Evolutionary conservation across 1,140 invertebrate species (phyloP), one percentile per base, ranked within the genome.

Genomic region (Scaptomyza hsui): DNA sequence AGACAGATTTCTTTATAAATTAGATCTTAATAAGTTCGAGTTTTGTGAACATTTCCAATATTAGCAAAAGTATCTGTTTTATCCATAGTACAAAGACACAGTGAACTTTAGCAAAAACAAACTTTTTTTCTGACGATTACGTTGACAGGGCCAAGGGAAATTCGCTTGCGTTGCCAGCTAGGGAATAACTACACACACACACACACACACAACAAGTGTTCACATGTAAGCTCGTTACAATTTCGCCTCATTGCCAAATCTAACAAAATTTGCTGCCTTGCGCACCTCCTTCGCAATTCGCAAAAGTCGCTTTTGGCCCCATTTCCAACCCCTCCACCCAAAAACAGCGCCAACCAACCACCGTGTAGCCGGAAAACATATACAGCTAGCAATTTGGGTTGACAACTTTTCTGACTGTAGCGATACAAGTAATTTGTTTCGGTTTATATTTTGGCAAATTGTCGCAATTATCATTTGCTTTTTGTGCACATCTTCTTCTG

Each of bases 401-500:
- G 79, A 83, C 67, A 60, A 85, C 62, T 83, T 85, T 78, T 62
- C 63, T 12, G 75, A 76, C 62, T 69, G 65, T 47, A 45, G 72
- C 80, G 63, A 69, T 85, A 83, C 76, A 64, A 64, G 68, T 49
- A 83, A 83, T 76, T 83, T 85, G 80, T 73, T 59, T 52, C 52
- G 64, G 52, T 32, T 61, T 75, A 67, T 72, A 61, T 72, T 67
- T 67, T 47, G 56, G 29, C 77, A 85, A 85, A 85, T 85, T 85
- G 82, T 59, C 68, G 77, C 77, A 85, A 81, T 86, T 81, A 86
- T 86, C 81, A 86, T 81, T 86, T 80, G 68, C 68, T 26, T 59
- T 71, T 65, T 49, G 42, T 70, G 51, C 51, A 19, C 60, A 42
- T 70, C 44, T 49, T 64, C 37, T 45, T 12, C 10, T 7, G 0